Evolutionary conservation across 2,113 vertebrate species (phyloP), one percentile per base, ranked within the genome.

Genomic region (Brienomyrus longianalis): DNA sequence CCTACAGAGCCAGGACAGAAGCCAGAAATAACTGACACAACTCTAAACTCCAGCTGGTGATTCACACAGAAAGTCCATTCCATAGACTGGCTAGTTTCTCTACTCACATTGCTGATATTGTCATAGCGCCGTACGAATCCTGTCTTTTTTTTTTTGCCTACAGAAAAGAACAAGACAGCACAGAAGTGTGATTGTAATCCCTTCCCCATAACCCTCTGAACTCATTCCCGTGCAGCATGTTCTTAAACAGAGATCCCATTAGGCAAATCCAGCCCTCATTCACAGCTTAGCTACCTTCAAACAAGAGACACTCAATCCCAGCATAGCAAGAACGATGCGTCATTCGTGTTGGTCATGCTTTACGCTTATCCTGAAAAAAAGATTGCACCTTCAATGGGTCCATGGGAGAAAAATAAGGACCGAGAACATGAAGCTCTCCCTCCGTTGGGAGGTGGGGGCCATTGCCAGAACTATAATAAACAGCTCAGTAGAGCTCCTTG

Each of bases 191-290:
- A 90, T 80, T 19, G 45, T 35, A 74, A 83, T 50, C 1, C 85
- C 92, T 89, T 89, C 90, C 90, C 91, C 90, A 91, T 91, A 89
- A 93, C 92, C 92, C 94, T 93, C 83, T n/a, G 50, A 48, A 45
- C 90, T 93, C 93, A 93, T 94, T 93, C 88, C 83, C 92, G 93
- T 92, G 94, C 91, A 91, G 92, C 90, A 93, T 94, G 93, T 95
- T 95, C 93, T 95, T 93, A 95, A 93, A 92, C 94, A 94, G 94
- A 94, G 94, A 93, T 94, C 94, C 94, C 94, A 95, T 95, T 95
- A 95, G 92, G 92, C 93, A 95, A 95, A 95, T 95, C 94, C 93
- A 84, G 91, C 89, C 90, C 93, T 93, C 93, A 93, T 93, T 90
- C 91, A 91, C 91, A 93, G 93, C 83, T 89, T 91, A 89, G 3